Percentiles rank a stretch among this genome's conserved stretches.
Evolutionary conservation across 2,797 vertebrate species (phyloP).

Genomic region (Ctenopoma multispine): DNA sequence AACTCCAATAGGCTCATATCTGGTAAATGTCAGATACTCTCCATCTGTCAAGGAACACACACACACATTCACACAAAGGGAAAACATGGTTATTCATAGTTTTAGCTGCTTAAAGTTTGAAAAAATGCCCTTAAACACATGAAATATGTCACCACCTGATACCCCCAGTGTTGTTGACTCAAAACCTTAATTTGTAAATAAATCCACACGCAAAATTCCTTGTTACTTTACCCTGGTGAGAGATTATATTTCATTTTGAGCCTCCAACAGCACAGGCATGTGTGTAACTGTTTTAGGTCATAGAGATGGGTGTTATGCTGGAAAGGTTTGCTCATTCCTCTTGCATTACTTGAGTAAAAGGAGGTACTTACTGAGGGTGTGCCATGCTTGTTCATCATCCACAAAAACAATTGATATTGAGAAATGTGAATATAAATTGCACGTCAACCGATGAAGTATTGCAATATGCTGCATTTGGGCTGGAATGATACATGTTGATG

Average conservation of each 20-base stretch:
- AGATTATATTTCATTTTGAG: slow-evolving; percentile 66
- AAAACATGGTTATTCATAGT: slow-evolving; percentile 40
- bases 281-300: slow-evolving; percentile 76
- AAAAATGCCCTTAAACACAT: slow-evolving; percentile 42
- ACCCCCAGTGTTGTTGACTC: slow-evolving; percentile 62
- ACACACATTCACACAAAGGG: slow-evolving; percentile 14
- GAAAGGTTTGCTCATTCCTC: slow-evolving; percentile 79
- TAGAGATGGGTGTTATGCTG: slow-evolving; percentile 80
- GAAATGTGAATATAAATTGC: slow-evolving; percentile 68
- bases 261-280: slow-evolving; percentile 68
- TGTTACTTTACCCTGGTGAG: slow-evolving; percentile 67
- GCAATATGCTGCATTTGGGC: slow-evolving; percentile 65
- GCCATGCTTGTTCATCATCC: slow-evolving; percentile 74
- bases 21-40: slow-evolving; percentile 98
- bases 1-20: slow-evolving; percentile 97
- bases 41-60: slow-evolving; percentile 87
- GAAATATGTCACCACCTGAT: slow-evolving; percentile 62
- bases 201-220: slow-evolving; percentile 72
- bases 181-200: slow-evolving; percentile 73
- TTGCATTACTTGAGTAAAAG: slow-evolving; percentile 77
- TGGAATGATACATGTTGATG: slow-evolving; percentile 46
- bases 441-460: slow-evolving; percentile 73
- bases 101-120: slow-evolving; percentile 29
- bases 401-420: slow-evolving; percentile 75
- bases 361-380: slow-evolving; percentile 75